phyloP scores from a whole-genome alignment of 2,113 vertebrate genomes.

The Forbesichthys agassizii region DNA sequence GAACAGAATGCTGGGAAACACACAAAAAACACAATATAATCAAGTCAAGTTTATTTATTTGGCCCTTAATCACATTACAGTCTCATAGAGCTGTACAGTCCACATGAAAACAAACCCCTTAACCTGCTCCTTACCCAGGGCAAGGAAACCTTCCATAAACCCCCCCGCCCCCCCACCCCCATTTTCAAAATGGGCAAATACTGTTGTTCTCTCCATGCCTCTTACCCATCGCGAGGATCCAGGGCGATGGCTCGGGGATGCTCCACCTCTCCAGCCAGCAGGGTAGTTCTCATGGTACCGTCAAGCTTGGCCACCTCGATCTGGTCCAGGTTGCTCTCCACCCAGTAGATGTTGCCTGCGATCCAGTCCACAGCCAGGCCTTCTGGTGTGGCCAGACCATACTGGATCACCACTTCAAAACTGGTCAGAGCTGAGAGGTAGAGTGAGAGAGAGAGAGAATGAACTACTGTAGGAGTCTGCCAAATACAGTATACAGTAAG shows the following conservation, averaged over 20 bases:
- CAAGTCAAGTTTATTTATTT: too few relatives aligned
- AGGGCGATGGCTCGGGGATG: slow-evolving; percentile 93
- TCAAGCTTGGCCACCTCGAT: slow-evolving; percentile 97
- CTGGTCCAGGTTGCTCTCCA: slow-evolving; percentile 98
- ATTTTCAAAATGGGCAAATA: background rate
- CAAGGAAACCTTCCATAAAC: too few relatives aligned
- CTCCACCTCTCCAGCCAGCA: slow-evolving; percentile 94
- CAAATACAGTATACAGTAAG: background rate
- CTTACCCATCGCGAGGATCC: slow-evolving; percentile 92
- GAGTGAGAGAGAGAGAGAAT: background rate
- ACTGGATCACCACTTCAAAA: slow-evolving; percentile 97
- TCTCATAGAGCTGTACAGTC: too few relatives aligned
- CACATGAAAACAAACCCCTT: too few relatives aligned
- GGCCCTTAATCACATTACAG: too few relatives aligned
- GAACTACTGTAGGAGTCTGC: background rate
- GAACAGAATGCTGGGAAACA: slow-evolving; percentile 85
- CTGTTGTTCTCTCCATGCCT: background rate
- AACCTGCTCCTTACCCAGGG: too few relatives aligned
- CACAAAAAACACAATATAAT: background rate
- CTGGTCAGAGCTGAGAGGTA: slow-evolving; percentile 85
- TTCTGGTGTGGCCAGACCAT: slow-evolving; percentile 92
- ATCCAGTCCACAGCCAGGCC: slow-evolving; percentile 98
- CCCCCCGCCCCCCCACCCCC: too few relatives aligned
- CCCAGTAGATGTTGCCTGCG: slow-evolving; percentile 98
- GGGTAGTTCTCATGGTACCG: slow-evolving; percentile 91